Evolutionary conservation across 2,797 vertebrate genomes (phyloP).

Genomic region (Oceanodroma leucorhoa): DNA sequence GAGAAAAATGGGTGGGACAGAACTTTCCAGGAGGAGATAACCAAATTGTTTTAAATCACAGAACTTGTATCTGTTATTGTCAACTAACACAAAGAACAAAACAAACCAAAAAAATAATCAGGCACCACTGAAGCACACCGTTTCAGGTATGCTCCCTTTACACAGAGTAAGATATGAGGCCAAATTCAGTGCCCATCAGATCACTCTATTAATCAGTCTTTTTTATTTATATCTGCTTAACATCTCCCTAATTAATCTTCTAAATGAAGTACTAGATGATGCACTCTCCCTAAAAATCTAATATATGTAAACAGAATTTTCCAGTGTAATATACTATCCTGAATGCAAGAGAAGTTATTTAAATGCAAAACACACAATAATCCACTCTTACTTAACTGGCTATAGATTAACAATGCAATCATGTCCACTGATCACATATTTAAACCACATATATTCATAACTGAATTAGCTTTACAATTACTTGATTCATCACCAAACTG

Average conservation of each 20-base stretch:
- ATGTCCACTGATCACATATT: neutral
- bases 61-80: neutral
- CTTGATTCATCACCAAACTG: neutral
- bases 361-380: neutral
- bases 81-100: neutral
- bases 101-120: neutral
- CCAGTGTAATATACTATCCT: neutral
- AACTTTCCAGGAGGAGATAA: slow-evolving; percentile 12
- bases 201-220: neutral
- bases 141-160: neutral
- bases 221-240: neutral
- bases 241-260: neutral
- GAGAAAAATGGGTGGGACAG: slow-evolving; percentile 2
- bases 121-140: neutral
- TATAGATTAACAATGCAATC: neutral
- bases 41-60: neutral
- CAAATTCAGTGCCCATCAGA: neutral
- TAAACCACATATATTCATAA: neutral
- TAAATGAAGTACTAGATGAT: neutral
- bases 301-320: neutral
- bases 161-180: neutral
- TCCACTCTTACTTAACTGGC: neutral
- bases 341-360: neutral
- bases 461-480: neutral
- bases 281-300: neutral